Conservation (phyloP, 2,797 vertebrate species). For the Hemitrygon akajei region DNA sequence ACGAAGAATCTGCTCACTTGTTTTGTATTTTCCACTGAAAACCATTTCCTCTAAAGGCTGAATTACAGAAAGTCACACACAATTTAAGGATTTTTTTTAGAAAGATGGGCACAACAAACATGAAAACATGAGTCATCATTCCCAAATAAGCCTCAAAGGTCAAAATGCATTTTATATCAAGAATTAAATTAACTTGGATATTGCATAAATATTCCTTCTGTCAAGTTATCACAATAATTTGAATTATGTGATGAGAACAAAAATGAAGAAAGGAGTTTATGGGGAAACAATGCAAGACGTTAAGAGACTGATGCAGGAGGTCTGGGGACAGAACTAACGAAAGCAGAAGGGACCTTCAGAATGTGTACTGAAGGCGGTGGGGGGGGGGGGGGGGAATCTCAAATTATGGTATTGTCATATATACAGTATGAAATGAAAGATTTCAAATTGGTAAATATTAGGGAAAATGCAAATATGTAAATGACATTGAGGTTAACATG, state of each 20-base stretch:
- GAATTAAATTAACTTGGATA: neutral
- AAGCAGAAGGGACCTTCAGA: neutral
- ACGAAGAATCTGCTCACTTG: constrained; percentile 89
- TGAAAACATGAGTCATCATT: neutral
- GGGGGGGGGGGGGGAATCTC: too few species aligned
- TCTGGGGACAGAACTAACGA: too few species aligned
- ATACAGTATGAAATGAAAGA: neutral
- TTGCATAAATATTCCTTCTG: neutral
- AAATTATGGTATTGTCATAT: neutral
- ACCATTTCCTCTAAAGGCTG: constrained; percentile 92
- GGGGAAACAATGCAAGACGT: neutral
- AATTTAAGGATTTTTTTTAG: neutral
- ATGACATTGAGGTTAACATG: neutral
- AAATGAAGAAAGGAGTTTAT: neutral
- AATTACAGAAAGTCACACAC: constrained; percentile 27
- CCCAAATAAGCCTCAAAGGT: neutral
- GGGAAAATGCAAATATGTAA: neutral
- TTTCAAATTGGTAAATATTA: neutral
- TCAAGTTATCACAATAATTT: neutral
- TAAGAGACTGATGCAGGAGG: neutral
- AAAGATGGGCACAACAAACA: neutral
- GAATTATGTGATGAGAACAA: neutral
- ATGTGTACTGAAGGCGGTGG: neutral
- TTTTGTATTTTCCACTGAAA: constrained; percentile 89
- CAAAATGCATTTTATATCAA: neutral